Evolutionary conservation across 2,797 vertebrate genomes (phyloP), one percentile per base, ranked within the genome.

Genomic region (Synaphobranchus kaupii): DNA sequence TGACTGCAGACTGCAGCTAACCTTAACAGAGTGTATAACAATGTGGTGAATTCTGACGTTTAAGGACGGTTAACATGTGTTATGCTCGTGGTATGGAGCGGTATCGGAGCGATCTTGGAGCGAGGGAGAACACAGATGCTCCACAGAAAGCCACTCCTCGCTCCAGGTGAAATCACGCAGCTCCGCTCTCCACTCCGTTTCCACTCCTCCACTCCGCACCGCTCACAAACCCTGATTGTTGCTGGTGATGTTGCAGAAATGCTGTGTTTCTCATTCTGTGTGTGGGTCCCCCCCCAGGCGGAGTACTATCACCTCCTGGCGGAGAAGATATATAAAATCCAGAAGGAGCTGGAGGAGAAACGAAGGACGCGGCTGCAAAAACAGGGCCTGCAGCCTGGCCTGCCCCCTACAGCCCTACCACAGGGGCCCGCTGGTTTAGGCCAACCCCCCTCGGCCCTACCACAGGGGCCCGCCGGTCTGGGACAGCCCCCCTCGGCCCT

Each of bases 281-380:
- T 58, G 34, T 50, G 39, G 17, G 25, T 5, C 12, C 44, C 44
- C 86, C 54, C 28, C 6, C 92, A 99, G 98, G 98, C 96, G 68
- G 98, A 99, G 91, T 99, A 99, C 91, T 99, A 99, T 89, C 98
- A 99, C 92, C 92, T 99, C 87, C 90, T 99, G 47, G 98, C 98
- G 0, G 98, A 99, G 94, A 99, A 99, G 94, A 99, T 99, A 91
- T 99, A 99, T 90, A 99, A 99, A 93, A 99, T 99, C 90, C 98
- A 99, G 93, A 99, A 99, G 90, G 98, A 99, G 90, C 86, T 99
- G 91, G 98, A 99, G 90, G 98, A 99, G 93, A 99, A 99, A 91
- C 96, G 98, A 90, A 96, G 97, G 89, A 99, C 97, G 31, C 96
- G 98, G 85, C 92, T 99, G n/a, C 97, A 98, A 93, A 99, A 99